Evolutionary conservation across 92 coral and sea anemone genomes (phyloP), one percentile per base, ranked within the genome.

Genomic region (Phymanthus crucifer): DNA sequence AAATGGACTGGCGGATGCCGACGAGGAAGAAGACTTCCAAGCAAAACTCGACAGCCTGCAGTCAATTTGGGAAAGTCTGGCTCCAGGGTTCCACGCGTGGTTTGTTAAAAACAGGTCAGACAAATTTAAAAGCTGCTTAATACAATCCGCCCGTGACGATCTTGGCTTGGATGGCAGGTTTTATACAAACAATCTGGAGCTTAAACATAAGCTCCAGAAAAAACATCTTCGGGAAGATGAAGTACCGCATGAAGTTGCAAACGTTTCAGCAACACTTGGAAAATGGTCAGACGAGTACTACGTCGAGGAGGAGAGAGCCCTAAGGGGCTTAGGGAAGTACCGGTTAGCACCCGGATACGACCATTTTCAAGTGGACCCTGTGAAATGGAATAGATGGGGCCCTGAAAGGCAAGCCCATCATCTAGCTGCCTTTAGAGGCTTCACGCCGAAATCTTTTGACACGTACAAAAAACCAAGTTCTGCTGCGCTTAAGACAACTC

Each of bases 341-440:
- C 82, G 80, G 13, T 79, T 88, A 14, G 89, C 91, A 56, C 89
- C 79, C 26, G 87, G 87, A 3, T 83, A 77, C 48, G 87, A 83
- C 38, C 72, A 81, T n/a, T 89, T 85, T 46, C 52, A 26, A 23
- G 84, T 89, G 32, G 92, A 89, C 19, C 87, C 89, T 14, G 66
- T 77, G 32, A 77, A 14, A 32, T 89, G 87, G 92, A 85, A 89
- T 71, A 40, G 81, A 16, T 89, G 89, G 89, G 84, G 89, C 71
- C 89, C 79, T 29, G 84, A 89, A 64, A 46, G 89, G 18, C 94
- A 90, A 76, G 19, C 83, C 14, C 94, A 90, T 74, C 91, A 90
- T 48, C 7, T 76, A 57, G 3, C 26, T 16, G 12, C 40, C 11
- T 90, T 76, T 72, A 40, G 87, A 17, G 34, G 64, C 24, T 90